phyloP scores from a whole-genome alignment of 2,797 vertebrate species.

The Enteromius mattozi region DNA sequence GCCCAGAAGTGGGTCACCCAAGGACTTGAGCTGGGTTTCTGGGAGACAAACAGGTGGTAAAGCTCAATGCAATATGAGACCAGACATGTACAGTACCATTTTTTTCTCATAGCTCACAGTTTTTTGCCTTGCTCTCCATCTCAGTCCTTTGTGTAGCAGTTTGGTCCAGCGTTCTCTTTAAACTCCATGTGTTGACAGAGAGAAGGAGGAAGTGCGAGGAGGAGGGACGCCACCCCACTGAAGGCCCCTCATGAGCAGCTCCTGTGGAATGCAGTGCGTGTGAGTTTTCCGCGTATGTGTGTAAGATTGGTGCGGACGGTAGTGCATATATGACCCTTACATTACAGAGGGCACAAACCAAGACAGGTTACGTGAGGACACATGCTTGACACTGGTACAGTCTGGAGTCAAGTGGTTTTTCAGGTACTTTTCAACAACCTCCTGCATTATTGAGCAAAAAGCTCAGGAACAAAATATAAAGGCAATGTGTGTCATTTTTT shows the following conservation, averaged over 20 bases:
- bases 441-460: not conserved
- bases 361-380: slow-evolving; percentile 74
- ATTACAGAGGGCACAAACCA: slow-evolving; percentile 68
- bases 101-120: slow-evolving; percentile 64
- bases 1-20: slow-evolving; percentile 46
- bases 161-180: slow-evolving; percentile 58
- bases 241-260: slow-evolving; percentile 57
- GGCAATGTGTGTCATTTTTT: not conserved
- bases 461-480: not conserved
- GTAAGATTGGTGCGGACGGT: slow-evolving; percentile 71
- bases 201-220: slow-evolving; percentile 44
- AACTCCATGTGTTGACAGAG: slow-evolving; percentile 57
- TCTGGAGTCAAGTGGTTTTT: slow-evolving; percentile 25
- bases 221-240: slow-evolving; percentile 34
- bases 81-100: slow-evolving; percentile 37
- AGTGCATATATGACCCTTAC: slow-evolving; percentile 79
- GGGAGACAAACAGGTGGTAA: slow-evolving; percentile 52
- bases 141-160: slow-evolving; percentile 39
- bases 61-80: slow-evolving; percentile 42
- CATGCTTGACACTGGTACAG: slow-evolving; percentile 45
- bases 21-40: slow-evolving; percentile 40
- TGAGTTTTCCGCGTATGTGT: slow-evolving; percentile 42
- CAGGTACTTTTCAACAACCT: not conserved
- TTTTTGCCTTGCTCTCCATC: slow-evolving; percentile 6
- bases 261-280: slow-evolving; percentile 58